phyloP scores from a whole-genome alignment of 1,140 invertebrate species.

The fruit fly (Drosophila melanogaster) region DNA sequence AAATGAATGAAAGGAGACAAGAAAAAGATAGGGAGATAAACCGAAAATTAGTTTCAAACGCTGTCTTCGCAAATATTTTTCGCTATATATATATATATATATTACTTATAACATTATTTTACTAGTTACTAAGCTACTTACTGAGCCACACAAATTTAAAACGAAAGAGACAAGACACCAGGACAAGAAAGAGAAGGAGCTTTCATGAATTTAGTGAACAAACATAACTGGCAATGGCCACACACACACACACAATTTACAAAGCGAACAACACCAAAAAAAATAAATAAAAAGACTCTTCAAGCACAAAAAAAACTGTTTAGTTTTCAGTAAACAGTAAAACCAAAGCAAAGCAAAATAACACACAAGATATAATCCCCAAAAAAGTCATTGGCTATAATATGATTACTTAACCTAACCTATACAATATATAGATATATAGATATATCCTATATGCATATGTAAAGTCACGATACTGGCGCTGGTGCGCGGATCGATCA shows the following conservation, averaged over 20 bases:
- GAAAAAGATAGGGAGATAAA: constrained; percentile 24
- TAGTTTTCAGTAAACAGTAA: constrained; percentile 54
- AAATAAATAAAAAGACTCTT: constrained; percentile 37
- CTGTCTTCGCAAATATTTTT: constrained; percentile 55
- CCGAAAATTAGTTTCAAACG: constrained; percentile 42
- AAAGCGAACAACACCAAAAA: constrained; percentile 23
- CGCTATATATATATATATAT: too few relatives aligned
- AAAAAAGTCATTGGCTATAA: constrained; percentile 73
- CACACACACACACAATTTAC: constrained; percentile 36
- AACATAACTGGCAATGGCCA: constrained; percentile 19
- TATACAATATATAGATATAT: constrained; percentile 33
- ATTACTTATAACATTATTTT: constrained; percentile 40
- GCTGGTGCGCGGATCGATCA: constrained; percentile 67
- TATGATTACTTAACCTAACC: constrained; percentile 40
- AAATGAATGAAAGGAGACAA: not conserved
- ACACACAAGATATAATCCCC: constrained; percentile 18
- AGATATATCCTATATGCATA: constrained; percentile 43
- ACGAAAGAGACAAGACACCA: constrained; percentile 31
- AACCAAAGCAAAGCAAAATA: constrained; percentile 50
- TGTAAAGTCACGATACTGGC: constrained; percentile 52
- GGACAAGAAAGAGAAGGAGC: constrained; percentile 33
- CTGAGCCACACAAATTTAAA: constrained; percentile 23
- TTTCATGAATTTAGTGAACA: constrained; percentile 37
- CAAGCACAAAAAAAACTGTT: constrained; percentile 58
- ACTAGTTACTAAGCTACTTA: constrained; percentile 36